phyloP scores from a whole-genome alignment of 2,113 vertebrate genomes.

The Trachemys scripta region DNA sequence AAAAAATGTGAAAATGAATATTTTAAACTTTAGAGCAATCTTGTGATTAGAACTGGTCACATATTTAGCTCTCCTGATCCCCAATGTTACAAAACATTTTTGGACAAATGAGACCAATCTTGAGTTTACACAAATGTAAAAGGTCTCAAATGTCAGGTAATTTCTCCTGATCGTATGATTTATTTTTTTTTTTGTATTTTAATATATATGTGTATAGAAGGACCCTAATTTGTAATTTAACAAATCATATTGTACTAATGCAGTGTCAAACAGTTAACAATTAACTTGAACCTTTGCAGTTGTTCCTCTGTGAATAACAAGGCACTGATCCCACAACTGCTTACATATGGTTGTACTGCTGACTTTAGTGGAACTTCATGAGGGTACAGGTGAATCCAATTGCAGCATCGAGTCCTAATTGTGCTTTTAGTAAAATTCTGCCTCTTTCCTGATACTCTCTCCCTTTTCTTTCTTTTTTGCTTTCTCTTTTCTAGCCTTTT shows the following conservation, averaged over 20 bases:
- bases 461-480: neutral
- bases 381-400: neutral
- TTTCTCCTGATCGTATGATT: neutral
- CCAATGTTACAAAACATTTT: neutral
- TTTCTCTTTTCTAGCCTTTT: neutral
- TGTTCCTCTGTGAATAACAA: neutral
- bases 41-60: neutral
- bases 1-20: neutral
- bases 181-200: neutral
- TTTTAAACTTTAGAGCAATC: neutral
- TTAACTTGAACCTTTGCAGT: neutral
- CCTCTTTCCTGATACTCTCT: neutral
- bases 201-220: neutral
- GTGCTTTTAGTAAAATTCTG: neutral
- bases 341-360: neutral
- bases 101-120: neutral
- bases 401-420: neutral
- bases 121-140: neutral
- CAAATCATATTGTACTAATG: neutral
- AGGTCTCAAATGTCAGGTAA: fast-evolving
- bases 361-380: neutral
- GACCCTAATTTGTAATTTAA: fast-evolving
- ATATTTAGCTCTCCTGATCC: neutral
- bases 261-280: neutral
- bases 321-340: neutral